These are phyloP conservation scores for Deilephila porcellus DNA, from an alignment of 2,888 invertebrate species.

Conservation along the genomic window DNA sequence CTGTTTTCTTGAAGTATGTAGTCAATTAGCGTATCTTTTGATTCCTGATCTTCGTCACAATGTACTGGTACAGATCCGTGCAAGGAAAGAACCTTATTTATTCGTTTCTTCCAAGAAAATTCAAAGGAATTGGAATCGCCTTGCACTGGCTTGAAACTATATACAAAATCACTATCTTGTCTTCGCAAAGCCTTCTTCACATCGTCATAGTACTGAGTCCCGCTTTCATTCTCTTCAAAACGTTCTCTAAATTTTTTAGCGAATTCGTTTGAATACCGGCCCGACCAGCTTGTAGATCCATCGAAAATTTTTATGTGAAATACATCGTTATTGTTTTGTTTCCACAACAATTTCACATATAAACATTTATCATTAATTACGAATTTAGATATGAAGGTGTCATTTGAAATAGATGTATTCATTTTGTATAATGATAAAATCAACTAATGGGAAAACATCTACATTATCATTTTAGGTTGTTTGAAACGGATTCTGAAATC, in stretches of 20 bases:
- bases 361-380: conserved; percentile 46
- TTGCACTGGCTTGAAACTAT: conserved; percentile 45
- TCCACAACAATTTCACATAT: conserved; percentile 63
- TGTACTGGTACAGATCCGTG: conserved; percentile 60
- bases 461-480: neutral
- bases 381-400: conserved; percentile 54
- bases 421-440: conserved; percentile 10
- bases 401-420: conserved; percentile 29
- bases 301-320: conserved; percentile 65
- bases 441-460: neutral
- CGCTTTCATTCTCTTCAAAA: conserved; percentile 52
- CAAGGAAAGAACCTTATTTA: conserved; percentile 48
- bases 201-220: conserved; percentile 56
- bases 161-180: conserved; percentile 43
- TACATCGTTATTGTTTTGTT: conserved; percentile 50
- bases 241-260: conserved; percentile 51
- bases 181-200: conserved; percentile 50
- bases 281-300: conserved; percentile 60
- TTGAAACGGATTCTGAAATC: no score
- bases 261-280: conserved; percentile 57
- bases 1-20: conserved; percentile 60
- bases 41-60: conserved; percentile 41
- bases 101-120: conserved; percentile 67
- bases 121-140: conserved; percentile 45
- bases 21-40: conserved; percentile 60